Conservation (phyloP, 2,797 vertebrate genomes). For the Halcyon badia region DNA sequence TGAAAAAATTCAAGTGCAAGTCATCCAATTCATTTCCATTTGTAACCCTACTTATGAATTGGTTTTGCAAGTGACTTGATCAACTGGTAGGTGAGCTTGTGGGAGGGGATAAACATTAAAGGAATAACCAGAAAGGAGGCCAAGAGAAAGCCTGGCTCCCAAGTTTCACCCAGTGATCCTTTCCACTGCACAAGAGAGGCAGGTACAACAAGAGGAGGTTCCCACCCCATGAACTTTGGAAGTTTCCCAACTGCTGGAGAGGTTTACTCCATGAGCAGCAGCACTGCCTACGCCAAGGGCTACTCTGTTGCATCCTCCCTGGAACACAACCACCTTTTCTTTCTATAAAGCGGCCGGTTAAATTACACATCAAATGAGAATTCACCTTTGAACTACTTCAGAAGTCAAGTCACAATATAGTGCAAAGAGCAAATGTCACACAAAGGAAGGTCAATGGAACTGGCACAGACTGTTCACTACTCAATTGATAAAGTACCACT, state of each 20-base stretch:
- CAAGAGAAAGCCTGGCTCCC: background rate
- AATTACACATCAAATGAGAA: background rate
- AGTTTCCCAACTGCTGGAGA: constrained; percentile 36
- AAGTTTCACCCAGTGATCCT: constrained; percentile 22
- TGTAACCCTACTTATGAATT: fast-evolving
- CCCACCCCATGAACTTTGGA: constrained; percentile 29
- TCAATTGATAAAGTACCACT: background rate
- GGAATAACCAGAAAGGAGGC: constrained; percentile 13
- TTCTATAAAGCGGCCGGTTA: background rate
- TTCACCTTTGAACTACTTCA: background rate
- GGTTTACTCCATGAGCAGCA: background rate
- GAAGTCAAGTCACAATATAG: background rate
- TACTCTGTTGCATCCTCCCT: background rate
- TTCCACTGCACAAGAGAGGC: background rate
- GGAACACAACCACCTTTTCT: background rate
- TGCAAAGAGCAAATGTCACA: background rate
- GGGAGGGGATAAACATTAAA: constrained; percentile 12
- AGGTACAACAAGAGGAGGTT: background rate
- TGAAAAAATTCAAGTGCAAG: background rate
- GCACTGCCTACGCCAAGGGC: background rate
- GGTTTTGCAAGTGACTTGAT: constrained; percentile 28
- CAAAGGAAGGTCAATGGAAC: fast-evolving
- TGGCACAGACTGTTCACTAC: background rate
- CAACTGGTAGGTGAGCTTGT: constrained; percentile 2
- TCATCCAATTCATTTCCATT: background rate